Base-by-base conservation (phyloP, 1,140 invertebrate species). In the Drosophila tropicalis region DNA sequence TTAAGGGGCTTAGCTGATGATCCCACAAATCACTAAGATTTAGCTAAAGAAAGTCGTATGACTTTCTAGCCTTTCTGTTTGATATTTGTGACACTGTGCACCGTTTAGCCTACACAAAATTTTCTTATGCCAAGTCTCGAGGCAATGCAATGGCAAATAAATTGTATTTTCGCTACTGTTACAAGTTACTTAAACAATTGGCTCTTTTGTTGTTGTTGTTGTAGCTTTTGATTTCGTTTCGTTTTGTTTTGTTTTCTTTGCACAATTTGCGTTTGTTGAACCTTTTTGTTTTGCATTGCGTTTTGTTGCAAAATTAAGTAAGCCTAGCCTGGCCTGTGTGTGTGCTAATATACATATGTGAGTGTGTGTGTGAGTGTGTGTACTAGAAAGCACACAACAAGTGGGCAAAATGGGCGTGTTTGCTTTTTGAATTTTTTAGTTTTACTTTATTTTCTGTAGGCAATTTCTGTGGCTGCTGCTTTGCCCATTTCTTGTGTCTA, bases 261-360 rank as follows among this genome's bases (percentile, higher is more conserved):
- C 76, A 84, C 82, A 86, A 89, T 89, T 84, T 89, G 80, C 84
- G 84, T 89, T 89, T 89, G 84, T 89, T 89, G 84, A 89, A 89
- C 84, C 69, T 56, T 61, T 65, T 68, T 58, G 44, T 54, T 70
- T 62, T 58, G 36, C 57, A 66, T 54, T 63, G 72, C 55, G 76
- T 57, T 68, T 41, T 81, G 64, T 75, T 41, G 71, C 75, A 70
- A 62, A 62, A 76, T 36, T 58, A 58, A 58, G 34, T 89, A 51
- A 51, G 44, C 19, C 19, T 29, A 5, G 44, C 9, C 44, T 77
- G 69, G 65, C n/a, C 36, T 80, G 60, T 68, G 64, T 82, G 67
- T 72, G 17, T 54, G 65, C 63, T 22, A 29, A 29, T 29, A 29
- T 29, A 5, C 4, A 29, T 29, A 29, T 4, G 3, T 5, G 4